Evolutionary conservation across 1,140 invertebrate species (phyloP), one percentile per base, ranked within the genome.

Genomic region (Agraylea sexmaculata): DNA sequence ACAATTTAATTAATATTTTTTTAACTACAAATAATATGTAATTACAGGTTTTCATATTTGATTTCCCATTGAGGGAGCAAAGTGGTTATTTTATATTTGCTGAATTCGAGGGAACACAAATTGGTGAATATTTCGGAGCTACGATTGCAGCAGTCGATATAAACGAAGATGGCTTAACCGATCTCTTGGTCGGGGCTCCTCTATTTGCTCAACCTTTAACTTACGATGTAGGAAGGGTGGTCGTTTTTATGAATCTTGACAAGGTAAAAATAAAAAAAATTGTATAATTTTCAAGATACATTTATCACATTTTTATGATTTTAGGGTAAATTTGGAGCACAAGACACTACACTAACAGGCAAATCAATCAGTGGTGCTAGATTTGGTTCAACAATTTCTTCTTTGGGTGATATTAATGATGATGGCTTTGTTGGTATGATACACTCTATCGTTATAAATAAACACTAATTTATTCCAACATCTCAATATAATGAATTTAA

Each of bases 141-240:
- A 62, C 70, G 12, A 50, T 91, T 1, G 59, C 74, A 30, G 73
- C 74, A 2, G 67, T 74, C 17, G 83, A 89, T 58, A 52, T 87
- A 2, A 80, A 84, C 53, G 68, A 63, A 3, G 83, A 90, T 55
- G 73, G 70, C 1, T 61, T 69, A 13, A 70, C 75, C 43, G 81
- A 91, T 51, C 55, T 91, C 7, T 58, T 89, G 11, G 73, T 91
- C 16, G 84, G 86, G n/a, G 82, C 86, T 1, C 87, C 87, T 0
- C 72, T 75, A 25, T 77, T 78, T 57, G 32, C 62, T 42, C 44
- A 59, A 43, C 50, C 52, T 45, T 56, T 69, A 3, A 58, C 58
- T 3, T 69, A 64, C 35, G 73, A 77, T 35, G 69, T 75, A 46
- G 74, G 74, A 4, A 67, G 64, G 35, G 74, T 76, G 4, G 75